Evolutionary conservation across 2,888 invertebrate species (phyloP).

Genomic region (Nemapogon koenigi): DNA sequence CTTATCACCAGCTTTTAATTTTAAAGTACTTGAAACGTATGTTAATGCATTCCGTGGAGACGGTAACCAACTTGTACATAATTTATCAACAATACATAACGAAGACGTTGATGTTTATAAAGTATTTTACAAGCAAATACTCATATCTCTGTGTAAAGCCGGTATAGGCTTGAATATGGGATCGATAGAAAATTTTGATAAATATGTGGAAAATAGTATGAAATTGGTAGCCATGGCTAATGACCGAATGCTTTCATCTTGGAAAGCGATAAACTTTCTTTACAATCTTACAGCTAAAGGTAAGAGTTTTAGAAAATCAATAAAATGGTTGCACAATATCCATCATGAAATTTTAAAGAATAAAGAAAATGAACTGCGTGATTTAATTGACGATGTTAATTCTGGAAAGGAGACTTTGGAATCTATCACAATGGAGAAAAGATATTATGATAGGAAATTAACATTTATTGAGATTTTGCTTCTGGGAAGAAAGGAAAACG

Average conservation of each 20-base stretch:
- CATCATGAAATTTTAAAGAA: neutral
- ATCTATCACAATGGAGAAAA: neutral
- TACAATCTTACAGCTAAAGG: slow-evolving; percentile 1
- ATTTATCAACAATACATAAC: neutral
- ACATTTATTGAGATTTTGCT: slow-evolving; percentile 6
- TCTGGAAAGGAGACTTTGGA: no score
- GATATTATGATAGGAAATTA: no score
- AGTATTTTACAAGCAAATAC: neutral
- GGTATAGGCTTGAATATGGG: slow-evolving; percentile 2
- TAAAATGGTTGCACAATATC: neutral
- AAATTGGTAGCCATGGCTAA: neutral
- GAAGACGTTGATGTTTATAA: neutral
- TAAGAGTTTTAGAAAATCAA: neutral
- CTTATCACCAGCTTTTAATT: slow-evolving; percentile 4
- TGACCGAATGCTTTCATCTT: neutral
- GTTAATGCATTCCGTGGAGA: neutral
- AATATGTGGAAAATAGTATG: neutral
- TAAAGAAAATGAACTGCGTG: no score
- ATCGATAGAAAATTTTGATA: neutral
- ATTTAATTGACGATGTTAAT: no score
- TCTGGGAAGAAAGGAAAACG: neutral
- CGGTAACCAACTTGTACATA: no score
- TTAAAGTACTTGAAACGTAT: neutral
- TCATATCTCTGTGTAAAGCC: neutral
- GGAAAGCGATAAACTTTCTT: neutral